phyloP scores from a whole-genome alignment of 2,113 vertebrate species.

The Piaya cayana region DNA sequence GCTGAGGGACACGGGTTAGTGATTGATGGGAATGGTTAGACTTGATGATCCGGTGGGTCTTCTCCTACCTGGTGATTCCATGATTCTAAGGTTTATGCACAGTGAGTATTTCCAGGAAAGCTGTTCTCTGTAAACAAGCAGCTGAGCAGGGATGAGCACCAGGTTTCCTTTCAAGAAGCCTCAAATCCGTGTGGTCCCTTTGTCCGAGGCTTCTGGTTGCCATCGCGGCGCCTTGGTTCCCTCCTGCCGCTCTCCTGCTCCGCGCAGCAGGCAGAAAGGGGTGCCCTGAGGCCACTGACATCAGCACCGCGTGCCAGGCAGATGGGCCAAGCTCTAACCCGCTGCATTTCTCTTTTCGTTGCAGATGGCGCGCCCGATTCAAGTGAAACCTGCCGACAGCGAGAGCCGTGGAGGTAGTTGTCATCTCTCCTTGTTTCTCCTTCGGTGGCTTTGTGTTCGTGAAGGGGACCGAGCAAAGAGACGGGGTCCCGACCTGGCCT shows the following conservation, averaged over 20 bases:
- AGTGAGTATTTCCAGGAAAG: background rate
- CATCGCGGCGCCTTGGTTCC: background rate
- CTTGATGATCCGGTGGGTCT: too few species aligned
- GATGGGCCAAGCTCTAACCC: background rate
- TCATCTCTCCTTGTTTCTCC: constrained; percentile 66
- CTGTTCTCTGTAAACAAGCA: background rate
- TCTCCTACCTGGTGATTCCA: too few species aligned
- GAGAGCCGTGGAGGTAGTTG: constrained; percentile 97
- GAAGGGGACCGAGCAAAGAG: background rate
- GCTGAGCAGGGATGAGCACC: background rate
- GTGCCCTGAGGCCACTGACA: background rate
- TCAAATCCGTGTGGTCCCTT: background rate
- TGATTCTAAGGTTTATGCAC: background rate
- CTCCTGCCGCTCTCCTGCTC: background rate
- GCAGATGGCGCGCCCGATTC: constrained; percentile 84
- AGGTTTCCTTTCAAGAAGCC: background rate
- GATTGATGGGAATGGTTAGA: too few species aligned
- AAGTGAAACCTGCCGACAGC: constrained; percentile 93
- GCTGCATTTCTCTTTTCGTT: constrained; percentile 36
- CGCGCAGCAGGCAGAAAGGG: background rate
- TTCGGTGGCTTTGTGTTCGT: background rate
- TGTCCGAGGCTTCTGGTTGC: background rate
- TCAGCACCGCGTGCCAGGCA: background rate
- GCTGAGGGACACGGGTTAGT: too few species aligned
- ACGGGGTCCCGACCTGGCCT: background rate